phyloP scores from a whole-genome alignment of 2,113 vertebrate species.

The Leucosticte australis region DNA sequence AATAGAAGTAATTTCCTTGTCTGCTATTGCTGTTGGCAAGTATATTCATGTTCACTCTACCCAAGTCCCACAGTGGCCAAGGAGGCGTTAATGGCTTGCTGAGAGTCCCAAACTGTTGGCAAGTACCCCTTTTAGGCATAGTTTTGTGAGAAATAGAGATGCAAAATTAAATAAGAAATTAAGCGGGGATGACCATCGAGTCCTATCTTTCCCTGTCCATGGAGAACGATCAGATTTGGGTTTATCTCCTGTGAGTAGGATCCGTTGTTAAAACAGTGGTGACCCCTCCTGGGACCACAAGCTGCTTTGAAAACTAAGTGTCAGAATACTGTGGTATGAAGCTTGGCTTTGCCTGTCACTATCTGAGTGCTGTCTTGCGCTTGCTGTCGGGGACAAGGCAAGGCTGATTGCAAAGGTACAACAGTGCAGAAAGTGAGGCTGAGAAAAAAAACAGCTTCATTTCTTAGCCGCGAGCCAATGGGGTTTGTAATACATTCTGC shows the following conservation, averaged over 20 bases:
- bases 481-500: not conserved
- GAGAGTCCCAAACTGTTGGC: not conserved
- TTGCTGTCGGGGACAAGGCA: not conserved
- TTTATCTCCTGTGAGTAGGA: too few relatives aligned
- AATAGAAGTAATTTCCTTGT: not conserved
- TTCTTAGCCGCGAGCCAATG: not conserved
- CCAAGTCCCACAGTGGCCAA: too few relatives aligned
- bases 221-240: not conserved
- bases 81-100: not conserved
- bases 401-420: not conserved
- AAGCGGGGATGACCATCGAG: too few relatives aligned
- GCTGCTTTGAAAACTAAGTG: not conserved
- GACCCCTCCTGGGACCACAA: not conserved
- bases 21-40: not conserved
- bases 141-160: not conserved
- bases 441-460: rapidly evolving
- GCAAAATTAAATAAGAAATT: not conserved
- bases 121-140: not conserved
- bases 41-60: rapidly evolving
- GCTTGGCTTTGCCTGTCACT: not conserved
- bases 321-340: too few relatives aligned
- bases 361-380: rapidly evolving
- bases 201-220: not conserved
- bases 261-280: not conserved
- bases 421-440: too few relatives aligned